A percentile compares a stretch with the other conserved stretches of the same genome.
Conservation (phyloP, 1,140 invertebrate species). For the Aphis craccivora region DNA sequence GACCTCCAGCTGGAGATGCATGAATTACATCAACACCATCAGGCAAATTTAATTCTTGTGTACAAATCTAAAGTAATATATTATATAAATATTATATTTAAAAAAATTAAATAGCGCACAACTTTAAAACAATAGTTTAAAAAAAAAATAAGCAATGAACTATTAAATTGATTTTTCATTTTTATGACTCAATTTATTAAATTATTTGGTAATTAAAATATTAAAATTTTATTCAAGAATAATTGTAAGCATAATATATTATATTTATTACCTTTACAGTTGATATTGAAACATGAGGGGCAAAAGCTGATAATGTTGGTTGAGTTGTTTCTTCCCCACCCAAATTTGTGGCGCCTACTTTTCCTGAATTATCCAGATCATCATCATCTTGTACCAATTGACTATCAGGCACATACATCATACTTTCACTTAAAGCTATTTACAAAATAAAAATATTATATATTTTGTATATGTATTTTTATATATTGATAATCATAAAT, state of each 20-base stretch:
- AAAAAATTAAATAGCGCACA: background rate
- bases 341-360: slow-evolving; percentile 59
- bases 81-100: background rate
- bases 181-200: background rate
- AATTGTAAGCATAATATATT: background rate
- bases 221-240: background rate
- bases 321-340: slow-evolving; percentile 61
- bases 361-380: slow-evolving; percentile 65
- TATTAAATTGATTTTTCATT: background rate
- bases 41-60: slow-evolving; percentile 84
- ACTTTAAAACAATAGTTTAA: background rate
- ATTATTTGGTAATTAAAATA: too few relatives aligned
- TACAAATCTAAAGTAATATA: slow-evolving; percentile 70
- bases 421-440: slow-evolving; percentile 69
- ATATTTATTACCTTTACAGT: slow-evolving; percentile 69
- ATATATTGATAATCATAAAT: background rate
- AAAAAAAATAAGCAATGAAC: background rate
- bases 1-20: slow-evolving; percentile 92
- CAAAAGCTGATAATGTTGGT: slow-evolving; percentile 59
- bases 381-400: slow-evolving; percentile 86
- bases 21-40: slow-evolving; percentile 90
- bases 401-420: slow-evolving; percentile 90
- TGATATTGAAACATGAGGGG: slow-evolving; percentile 71
- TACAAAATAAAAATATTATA: slow-evolving; percentile 40
- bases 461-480: too few relatives aligned